Base-by-base conservation (phyloP, 2,888 invertebrate genomes). In the Sialis fuliginosa region DNA sequence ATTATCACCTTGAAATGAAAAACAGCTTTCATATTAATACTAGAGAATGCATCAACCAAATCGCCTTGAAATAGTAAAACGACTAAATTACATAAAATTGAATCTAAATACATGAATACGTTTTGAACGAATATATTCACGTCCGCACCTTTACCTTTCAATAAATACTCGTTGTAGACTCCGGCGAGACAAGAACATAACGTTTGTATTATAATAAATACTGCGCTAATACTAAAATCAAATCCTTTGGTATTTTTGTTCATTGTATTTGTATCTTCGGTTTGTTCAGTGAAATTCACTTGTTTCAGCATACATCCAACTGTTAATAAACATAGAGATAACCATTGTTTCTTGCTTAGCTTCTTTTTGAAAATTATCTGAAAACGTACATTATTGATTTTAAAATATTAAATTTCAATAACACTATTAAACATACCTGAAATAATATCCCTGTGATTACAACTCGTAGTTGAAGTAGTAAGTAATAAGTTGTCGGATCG, bases 401-500 rank as follows among this genome's bases (percentile, higher is more conserved):
- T 33, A 46, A 44, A 48, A 47, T 45, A 44, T 43, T 42, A 48
- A 31, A 48, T 34, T n/a, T 45, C 7, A n/a, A 34, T 34, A n/a
- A 30, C 10, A 9, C 30, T 6, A 35, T 33, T 45, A 46, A 47
- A 52, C 56, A 61, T 71, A 90, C 90, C 77, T 93, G 92, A 67
- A 89, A 95, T 40, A 93, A 70, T 47, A 95, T 67, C 34, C 92
- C 95, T 5, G 93, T 95, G 6, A 93, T 74, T 12, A 95, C 91
- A 35, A 95, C 92, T 57, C 95, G 71, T 54, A 95, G 77, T 63
- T 95, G 93, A 6, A 95, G 69, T 40, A 95, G 65, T 48, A 95
- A 71, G 63, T 86, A 92, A 62, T 95, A 95, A 0, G 93, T 91
- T 1, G 95, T 93, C 1, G 95, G 93, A 63, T 95, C 95, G 66